Percentiles rank a stretch among this genome's conserved stretches.
Evolutionary conservation across 2,797 vertebrate species (phyloP).

Genomic region (Epinephelus coioides): DNA sequence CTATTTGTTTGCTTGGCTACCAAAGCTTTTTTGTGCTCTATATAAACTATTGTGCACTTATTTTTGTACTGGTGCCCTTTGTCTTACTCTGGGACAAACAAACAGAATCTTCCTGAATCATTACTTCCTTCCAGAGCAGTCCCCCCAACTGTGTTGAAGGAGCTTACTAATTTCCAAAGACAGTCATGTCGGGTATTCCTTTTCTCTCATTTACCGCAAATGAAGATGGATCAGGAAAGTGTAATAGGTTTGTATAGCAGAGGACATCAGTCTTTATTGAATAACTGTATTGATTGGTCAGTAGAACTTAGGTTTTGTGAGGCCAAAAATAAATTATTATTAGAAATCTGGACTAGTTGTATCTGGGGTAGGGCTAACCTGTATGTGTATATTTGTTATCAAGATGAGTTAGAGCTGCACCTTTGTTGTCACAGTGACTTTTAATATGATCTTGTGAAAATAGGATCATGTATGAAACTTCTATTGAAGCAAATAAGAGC

Average conservation of each 20-base stretch:
- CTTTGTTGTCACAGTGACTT: neutral
- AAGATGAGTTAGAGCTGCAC: neutral
- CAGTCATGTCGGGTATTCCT: slow-evolving; percentile 52
- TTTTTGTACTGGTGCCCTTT: slow-evolving; percentile 3
- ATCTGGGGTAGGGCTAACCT: neutral
- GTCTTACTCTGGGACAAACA: slow-evolving; percentile 11
- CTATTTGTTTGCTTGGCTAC: slow-evolving; percentile 22
- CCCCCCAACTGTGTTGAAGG: slow-evolving; percentile 35
- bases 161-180: slow-evolving; percentile 62
- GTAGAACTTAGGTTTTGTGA: slow-evolving; percentile 46
- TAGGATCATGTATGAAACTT: slow-evolving; percentile 9
- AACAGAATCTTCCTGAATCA: slow-evolving; percentile 4
- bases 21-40: slow-evolving; percentile 33
- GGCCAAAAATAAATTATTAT: slow-evolving; percentile 43
- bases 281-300: slow-evolving; percentile 64
- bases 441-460: neutral
- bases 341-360: slow-evolving; percentile 32
- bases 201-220: slow-evolving; percentile 63
- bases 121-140: slow-evolving; percentile 8
- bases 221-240: slow-evolving; percentile 79
- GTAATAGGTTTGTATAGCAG: slow-evolving; percentile 69
- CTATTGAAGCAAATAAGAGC: slow-evolving; percentile 22
- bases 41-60: slow-evolving; percentile 22
- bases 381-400: neutral
- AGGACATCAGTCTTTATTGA: slow-evolving; percentile 72